Evolutionary conservation across 2,797 vertebrate species (phyloP).

Genomic region (Melanogrammus aeglefinus): DNA sequence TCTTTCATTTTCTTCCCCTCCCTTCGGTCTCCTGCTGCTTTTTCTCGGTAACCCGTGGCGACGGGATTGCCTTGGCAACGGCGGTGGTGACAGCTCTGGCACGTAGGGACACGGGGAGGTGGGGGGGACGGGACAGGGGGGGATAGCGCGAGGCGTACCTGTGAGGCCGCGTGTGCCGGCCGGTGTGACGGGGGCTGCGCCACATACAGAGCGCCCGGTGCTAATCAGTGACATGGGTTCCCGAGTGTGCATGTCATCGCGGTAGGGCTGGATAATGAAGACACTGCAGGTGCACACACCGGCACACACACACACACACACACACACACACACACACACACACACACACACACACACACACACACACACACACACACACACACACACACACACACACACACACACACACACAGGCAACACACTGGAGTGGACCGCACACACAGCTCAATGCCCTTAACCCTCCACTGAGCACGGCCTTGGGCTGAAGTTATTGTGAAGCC

Average conservation of each 20-base stretch:
- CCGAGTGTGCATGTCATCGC: constrained; percentile 3
- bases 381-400: constrained; percentile 11
- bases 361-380: constrained; percentile 12
- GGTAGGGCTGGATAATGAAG: constrained; percentile 17
- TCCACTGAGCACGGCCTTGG: constrained; percentile 21
- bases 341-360: too few species aligned
- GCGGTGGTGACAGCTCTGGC: constrained; percentile 56
- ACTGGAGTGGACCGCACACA: neutral
- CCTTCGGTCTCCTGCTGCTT: constrained; percentile 58
- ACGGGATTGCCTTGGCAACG: constrained; percentile 66
- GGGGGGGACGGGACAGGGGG: constrained; percentile 28
- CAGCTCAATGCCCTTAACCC: neutral
- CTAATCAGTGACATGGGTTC: constrained; percentile 28
- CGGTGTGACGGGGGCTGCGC: neutral
- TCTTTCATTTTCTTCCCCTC: neutral
- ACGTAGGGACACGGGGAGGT: constrained; percentile 54
- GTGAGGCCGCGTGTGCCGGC: neutral
- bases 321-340: too few species aligned
- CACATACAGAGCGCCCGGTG: constrained; percentile 31
- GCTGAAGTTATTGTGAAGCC: constrained; percentile 24
- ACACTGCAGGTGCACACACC: too few species aligned
- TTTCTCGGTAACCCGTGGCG: constrained; percentile 62
- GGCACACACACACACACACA: too few species aligned
- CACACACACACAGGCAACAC: constrained; percentile 12
- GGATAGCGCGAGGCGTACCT: constrained; percentile 26